phyloP scores from a whole-genome alignment of 2,113 vertebrate genomes.

The rabbit (Oryctolagus cuniculus) region DNA sequence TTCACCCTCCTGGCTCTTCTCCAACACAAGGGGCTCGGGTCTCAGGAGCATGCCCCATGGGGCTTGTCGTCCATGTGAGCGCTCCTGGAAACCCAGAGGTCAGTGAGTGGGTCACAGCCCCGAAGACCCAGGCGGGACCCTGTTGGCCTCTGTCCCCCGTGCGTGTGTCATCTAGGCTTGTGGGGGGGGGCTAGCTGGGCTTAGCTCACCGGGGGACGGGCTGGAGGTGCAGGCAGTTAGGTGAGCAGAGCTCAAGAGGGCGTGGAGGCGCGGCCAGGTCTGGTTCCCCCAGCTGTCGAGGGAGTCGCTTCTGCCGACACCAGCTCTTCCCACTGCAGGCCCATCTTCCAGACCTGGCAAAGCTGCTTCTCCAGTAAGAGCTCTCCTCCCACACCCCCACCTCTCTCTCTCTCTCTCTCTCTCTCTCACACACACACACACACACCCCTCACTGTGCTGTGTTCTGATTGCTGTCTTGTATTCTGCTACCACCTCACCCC shows the following conservation, averaged over 20 bases:
- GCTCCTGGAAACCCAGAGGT: too few species aligned
- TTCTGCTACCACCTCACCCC: not conserved
- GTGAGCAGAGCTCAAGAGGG: not conserved
- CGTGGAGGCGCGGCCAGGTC: not conserved
- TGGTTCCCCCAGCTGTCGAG: not conserved
- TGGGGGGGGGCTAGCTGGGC: too few species aligned
- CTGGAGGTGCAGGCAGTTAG: not conserved
- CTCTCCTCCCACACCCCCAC: too few species aligned
- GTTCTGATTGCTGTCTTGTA: not conserved
- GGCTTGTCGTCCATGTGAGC: rapidly evolving
- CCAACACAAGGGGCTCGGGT: not conserved
- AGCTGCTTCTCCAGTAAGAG: not conserved
- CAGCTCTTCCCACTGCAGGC: not conserved
- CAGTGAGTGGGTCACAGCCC: too few species aligned
- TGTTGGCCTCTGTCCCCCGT: too few species aligned
- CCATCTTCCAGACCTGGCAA: not conserved
- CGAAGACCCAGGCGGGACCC: too few species aligned
- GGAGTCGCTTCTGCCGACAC: too few species aligned
- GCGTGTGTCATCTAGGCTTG: not conserved
- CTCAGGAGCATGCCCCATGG: not conserved
- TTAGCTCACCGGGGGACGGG: not conserved
- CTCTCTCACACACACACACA: not conserved
- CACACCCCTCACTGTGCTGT: too few species aligned
- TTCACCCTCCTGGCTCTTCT: rapidly evolving
- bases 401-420: not conserved